Percentiles rank a stretch among this genome's conserved stretches.
Conservation (phyloP, 2,888 invertebrate species). For the Nyleta sp. region DNA sequence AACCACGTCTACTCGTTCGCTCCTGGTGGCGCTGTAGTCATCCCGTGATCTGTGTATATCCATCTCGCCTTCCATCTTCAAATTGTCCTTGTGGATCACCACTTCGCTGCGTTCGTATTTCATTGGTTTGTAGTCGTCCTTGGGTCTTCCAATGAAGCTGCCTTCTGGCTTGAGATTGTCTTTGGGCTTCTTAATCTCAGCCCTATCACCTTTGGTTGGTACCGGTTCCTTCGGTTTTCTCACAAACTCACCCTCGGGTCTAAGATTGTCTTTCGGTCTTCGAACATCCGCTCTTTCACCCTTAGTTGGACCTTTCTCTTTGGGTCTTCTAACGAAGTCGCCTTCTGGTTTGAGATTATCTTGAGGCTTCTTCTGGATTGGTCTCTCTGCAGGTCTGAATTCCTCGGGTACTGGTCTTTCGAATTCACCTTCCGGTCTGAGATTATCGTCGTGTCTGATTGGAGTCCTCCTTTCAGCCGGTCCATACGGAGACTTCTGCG, state of each 20-base stretch:
- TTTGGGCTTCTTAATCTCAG: constrained; percentile 82
- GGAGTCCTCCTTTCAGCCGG: constrained; percentile 76
- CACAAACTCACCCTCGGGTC: constrained; percentile 83
- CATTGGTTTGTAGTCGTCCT: constrained; percentile 83
- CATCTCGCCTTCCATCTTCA: constrained; percentile 83
- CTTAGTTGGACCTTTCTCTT: constrained; percentile 70
- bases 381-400: constrained; percentile 77
- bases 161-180: constrained; percentile 84
- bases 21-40: constrained; percentile 82
- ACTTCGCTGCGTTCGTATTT: constrained; percentile 84
- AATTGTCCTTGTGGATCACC: constrained; percentile 78
- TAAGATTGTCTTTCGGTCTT: constrained; percentile 82
- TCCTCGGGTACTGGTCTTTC: constrained; percentile 68
- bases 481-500: constrained; percentile 59
- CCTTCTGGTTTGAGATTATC: constrained; percentile 83
- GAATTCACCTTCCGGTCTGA: constrained; percentile 77
- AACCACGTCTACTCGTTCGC: constrained; percentile 83
- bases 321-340: constrained; percentile 74
- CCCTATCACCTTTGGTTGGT: constrained; percentile 74
- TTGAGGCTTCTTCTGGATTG: constrained; percentile 81
- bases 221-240: constrained; percentile 77
- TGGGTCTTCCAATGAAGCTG: constrained; percentile 76
- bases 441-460: constrained; percentile 16
- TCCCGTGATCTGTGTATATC: constrained; percentile 76
- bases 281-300: constrained; percentile 21